These are phyloP conservation scores for Stenodema calcarata DNA, from an alignment of 2,888 invertebrate genomes.

Conservation along the genomic window DNA sequence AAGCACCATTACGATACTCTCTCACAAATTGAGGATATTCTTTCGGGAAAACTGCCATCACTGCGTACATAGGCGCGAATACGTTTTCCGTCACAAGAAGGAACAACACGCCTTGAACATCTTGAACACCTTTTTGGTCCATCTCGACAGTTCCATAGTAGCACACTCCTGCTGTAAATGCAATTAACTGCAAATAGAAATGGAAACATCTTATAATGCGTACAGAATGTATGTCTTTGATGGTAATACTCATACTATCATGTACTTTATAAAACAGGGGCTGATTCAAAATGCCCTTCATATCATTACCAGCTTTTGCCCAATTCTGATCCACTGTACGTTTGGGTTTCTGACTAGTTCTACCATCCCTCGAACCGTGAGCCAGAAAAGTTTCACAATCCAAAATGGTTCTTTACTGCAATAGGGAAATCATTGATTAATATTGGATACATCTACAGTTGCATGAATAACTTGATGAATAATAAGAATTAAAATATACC, in stretches of 20 bases:
- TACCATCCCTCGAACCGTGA: slow-evolving; percentile 77
- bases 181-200: slow-evolving; percentile 64
- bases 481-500: no score
- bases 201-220: no score
- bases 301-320: slow-evolving; percentile 78
- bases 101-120: slow-evolving; percentile 86
- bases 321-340: slow-evolving; percentile 75
- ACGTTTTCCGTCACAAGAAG: slow-evolving; percentile 89
- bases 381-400: slow-evolving; percentile 75
- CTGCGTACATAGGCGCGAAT: slow-evolving; percentile 90
- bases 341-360: slow-evolving; percentile 81
- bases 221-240: no score
- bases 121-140: slow-evolving; percentile 83
- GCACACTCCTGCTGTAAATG: slow-evolving; percentile 81
- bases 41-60: slow-evolving; percentile 82
- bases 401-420: slow-evolving; percentile 70
- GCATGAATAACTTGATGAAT: no score
- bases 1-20: slow-evolving; percentile 83
- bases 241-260: no score
- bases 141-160: slow-evolving; percentile 76
- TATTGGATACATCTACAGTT: background rate
- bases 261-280: no score
- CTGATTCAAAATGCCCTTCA: no score
- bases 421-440: slow-evolving; percentile 19
- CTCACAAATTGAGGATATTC: slow-evolving; percentile 80